Evolutionary conservation across 1,140 invertebrate genomes (phyloP).

Genomic region (Drosophila nasuta): DNA sequence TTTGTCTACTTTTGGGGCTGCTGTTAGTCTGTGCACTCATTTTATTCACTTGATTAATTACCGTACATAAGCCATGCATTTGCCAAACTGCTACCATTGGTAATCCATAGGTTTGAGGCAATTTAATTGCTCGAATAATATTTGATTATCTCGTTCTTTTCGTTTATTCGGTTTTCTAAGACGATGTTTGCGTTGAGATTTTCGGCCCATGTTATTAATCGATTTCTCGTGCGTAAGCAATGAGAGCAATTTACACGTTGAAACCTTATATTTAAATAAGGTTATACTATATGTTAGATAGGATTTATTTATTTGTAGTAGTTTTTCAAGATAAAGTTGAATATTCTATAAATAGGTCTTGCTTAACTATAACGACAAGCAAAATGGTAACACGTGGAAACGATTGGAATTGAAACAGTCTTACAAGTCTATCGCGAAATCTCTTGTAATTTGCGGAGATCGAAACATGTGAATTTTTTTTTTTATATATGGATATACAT

Average conservation of each 20-base stretch:
- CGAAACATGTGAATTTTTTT: background rate
- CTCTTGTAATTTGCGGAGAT: too few relatives aligned
- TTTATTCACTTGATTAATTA: constrained; percentile 52
- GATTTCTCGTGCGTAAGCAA: constrained; percentile 38
- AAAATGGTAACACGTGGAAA: background rate
- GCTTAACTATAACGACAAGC: background rate
- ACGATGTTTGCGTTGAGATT: constrained; percentile 14
- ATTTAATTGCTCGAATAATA: constrained; percentile 51
- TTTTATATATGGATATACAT: too few relatives aligned
- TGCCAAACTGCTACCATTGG: constrained; percentile 34
- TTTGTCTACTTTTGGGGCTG: constrained; percentile 43
- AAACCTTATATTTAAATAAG: background rate
- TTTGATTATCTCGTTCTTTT: constrained; percentile 42
- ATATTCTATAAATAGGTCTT: too few relatives aligned
- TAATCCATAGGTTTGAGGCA: background rate
- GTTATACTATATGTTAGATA: background rate
- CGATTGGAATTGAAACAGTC: constrained; percentile 2
- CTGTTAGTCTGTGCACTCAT: constrained; percentile 32
- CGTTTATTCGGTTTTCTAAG: constrained; percentile 1
- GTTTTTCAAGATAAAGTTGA: too few relatives aligned
- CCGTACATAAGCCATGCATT: constrained; percentile 46
- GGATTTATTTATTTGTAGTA: too few relatives aligned
- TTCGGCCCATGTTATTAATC: constrained; percentile 27
- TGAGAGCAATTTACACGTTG: background rate
- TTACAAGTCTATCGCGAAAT: background rate